phyloP scores from a whole-genome alignment of 2,113 vertebrate species.

The Chaetura pelagica region DNA sequence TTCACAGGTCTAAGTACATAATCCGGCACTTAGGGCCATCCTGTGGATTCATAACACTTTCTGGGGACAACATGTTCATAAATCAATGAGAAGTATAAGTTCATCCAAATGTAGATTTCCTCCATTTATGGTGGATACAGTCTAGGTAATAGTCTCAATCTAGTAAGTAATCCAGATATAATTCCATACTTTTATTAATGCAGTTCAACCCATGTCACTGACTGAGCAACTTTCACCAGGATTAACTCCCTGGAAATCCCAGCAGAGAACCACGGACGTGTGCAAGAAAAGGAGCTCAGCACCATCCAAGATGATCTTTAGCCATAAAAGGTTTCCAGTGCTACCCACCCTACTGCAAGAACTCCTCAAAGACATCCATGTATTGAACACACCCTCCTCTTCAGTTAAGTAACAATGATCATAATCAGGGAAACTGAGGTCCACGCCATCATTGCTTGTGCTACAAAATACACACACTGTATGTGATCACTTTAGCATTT shows the following conservation, averaged over 20 bases:
- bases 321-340: not conserved
- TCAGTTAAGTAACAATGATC: not conserved
- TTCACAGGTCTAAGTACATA: not conserved
- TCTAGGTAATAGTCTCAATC: not conserved
- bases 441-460: not conserved
- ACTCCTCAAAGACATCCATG: not conserved
- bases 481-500: not conserved
- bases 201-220: not conserved
- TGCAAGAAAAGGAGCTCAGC: not conserved
- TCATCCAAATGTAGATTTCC: not conserved
- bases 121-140: not conserved
- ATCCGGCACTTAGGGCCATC: not conserved
- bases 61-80: not conserved
- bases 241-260: not conserved
- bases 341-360: not conserved
- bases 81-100: not conserved
- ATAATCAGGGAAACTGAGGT: not conserved
- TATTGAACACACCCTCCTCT: not conserved
- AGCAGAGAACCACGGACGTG: fast-evolving
- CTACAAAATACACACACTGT: not conserved
- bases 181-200: not conserved
- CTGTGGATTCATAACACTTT: not conserved
- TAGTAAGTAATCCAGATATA: not conserved
- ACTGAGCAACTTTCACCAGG: not conserved
- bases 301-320: not conserved